A percentile compares a stretch with the other conserved stretches of the same genome.
phyloP scores from a whole-genome alignment of 2,797 vertebrate species.

The Enteromius mattozi region DNA sequence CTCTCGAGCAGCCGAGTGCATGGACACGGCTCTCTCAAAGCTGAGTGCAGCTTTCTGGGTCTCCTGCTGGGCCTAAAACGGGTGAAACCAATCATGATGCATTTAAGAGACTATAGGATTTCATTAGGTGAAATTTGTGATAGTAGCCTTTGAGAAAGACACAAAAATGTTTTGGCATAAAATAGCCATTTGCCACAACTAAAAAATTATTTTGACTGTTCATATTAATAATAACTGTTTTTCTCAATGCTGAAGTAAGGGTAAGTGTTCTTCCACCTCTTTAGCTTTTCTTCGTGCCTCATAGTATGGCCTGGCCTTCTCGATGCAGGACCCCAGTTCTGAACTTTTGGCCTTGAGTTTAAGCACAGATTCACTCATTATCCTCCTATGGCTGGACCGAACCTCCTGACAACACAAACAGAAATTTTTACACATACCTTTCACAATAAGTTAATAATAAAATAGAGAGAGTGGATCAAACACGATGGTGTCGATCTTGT shows the following conservation, averaged over 20 bases:
- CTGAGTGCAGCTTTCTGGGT: constrained; percentile 89
- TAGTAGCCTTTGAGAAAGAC: background rate
- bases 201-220: background rate
- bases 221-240: background rate
- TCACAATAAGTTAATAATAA: background rate
- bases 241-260: background rate
- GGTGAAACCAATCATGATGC: constrained; percentile 9
- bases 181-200: background rate
- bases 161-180: background rate
- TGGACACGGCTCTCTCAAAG: constrained; percentile 90
- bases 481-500: background rate
- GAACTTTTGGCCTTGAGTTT: constrained; percentile 86
- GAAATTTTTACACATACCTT: background rate
- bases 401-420: constrained; percentile 78
- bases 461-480: background rate
- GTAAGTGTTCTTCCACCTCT: constrained; percentile 76
- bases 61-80: constrained; percentile 88
- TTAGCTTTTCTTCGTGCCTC: constrained; percentile 89
- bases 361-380: constrained; percentile 87
- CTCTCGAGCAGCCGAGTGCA: constrained; percentile 90
- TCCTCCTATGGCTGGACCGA: constrained; percentile 86
- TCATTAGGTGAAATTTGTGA: constrained; percentile 13
- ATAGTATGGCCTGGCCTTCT: constrained; percentile 91
- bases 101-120: constrained; percentile 5
- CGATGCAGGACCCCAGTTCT: constrained; percentile 87